phyloP scores from a whole-genome alignment of 2,888 invertebrate species.

The Onthophagus sagittarius region DNA sequence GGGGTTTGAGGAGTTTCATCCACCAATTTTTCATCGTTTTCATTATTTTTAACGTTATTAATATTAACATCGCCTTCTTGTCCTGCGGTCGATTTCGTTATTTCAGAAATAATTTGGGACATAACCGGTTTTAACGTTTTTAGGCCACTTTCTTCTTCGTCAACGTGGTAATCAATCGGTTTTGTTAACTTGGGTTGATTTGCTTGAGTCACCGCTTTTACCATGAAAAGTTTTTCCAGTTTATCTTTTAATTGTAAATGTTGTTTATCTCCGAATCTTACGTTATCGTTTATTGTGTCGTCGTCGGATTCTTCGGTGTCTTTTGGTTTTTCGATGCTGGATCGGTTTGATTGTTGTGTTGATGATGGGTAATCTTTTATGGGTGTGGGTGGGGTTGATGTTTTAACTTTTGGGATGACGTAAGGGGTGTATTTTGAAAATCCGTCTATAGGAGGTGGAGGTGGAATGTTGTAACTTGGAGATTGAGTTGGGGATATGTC shows the following conservation, averaged over 20 bases:
- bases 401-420: constrained; percentile 6
- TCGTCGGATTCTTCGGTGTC: neutral
- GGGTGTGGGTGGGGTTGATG: neutral
- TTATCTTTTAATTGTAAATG: constrained; percentile 25
- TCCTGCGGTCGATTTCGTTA: neutral
- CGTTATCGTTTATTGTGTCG: constrained; percentile 24
- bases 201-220: constrained; percentile 2
- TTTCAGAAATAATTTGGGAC: constrained; percentile 19
- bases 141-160: neutral
- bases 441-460: constrained; percentile 30
- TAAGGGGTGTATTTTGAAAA: constrained; percentile 24
- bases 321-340: neutral
- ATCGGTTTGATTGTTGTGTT: neutral
- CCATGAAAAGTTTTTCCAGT: constrained; percentile 24
- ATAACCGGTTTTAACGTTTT: constrained; percentile 14
- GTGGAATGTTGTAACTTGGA: constrained; percentile 21
- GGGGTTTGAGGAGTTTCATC: constrained; percentile 18
- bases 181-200: constrained; percentile 25
- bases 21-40: constrained; percentile 3
- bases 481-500: constrained; percentile 13
- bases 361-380: neutral
- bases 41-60: neutral
- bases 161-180: constrained; percentile 16
- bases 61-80: neutral
- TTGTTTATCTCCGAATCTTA: constrained; percentile 28